These are phyloP conservation scores for Esox lucius DNA, from an alignment of 2,797 vertebrate genomes.

Conservation along the genomic window DNA sequence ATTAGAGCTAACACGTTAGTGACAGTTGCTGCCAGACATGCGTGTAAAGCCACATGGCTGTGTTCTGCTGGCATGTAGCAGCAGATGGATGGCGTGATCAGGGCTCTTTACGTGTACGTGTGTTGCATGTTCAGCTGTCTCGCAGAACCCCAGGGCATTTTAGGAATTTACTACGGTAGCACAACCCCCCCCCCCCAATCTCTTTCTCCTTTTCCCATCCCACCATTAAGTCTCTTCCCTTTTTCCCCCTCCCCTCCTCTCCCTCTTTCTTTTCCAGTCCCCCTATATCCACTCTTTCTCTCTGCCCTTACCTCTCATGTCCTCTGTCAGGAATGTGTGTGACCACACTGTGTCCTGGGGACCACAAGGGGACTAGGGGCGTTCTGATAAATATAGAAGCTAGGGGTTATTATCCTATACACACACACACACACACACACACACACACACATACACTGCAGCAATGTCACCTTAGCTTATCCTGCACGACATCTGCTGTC, in stretches of 20 bases:
- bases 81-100: conserved; percentile 37
- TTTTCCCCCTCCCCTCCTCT: background rate
- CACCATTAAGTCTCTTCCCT: too few relatives aligned
- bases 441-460: background rate
- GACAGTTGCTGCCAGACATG: conserved; percentile 37
- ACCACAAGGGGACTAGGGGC: conserved; percentile 11
- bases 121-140: conserved; percentile 62
- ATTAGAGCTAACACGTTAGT: conserved; percentile 26
- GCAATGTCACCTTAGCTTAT: background rate
- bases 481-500: background rate
- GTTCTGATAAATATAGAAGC: conserved; percentile 21
- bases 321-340: background rate
- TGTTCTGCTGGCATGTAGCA: conserved; percentile 40
- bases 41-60: conserved; percentile 32
- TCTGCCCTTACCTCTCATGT: conserved; percentile 17
- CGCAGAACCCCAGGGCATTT: conserved; percentile 22
- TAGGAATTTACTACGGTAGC: conserved; percentile 11
- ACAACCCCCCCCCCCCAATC: conserved; percentile 14
- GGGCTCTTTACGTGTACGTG: conserved; percentile 36
- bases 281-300: conserved; percentile 28
- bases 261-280: conserved; percentile 11
- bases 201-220: background rate
- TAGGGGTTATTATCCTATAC: background rate
- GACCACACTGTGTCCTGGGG: conserved; percentile 36
- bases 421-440: background rate